Base-by-base conservation (phyloP, 2,113 vertebrate genomes). In the Brachypodius melanocephalos region DNA sequence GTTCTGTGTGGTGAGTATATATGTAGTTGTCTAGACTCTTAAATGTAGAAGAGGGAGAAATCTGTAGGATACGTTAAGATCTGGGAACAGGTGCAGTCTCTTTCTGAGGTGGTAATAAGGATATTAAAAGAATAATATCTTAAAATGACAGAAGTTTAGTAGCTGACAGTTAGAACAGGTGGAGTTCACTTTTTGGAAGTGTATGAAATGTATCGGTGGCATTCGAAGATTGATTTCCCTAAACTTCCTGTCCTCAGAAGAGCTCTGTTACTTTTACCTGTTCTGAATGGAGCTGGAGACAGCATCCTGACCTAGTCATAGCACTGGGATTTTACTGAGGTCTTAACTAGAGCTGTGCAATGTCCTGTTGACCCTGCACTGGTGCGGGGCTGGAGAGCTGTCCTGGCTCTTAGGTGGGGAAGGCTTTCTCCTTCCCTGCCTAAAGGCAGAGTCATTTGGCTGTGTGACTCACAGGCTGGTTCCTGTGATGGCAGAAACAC, bases 341-440 rank as follows among this genome's bases (percentile, higher is more conserved):
- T 71, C 48, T 71, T 51, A 42, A 14, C 22, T 46, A 25, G 36
- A 62, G 17, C 77, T 81, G 42, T 61, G 45, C 61, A 48, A 3
- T 40, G 31, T 55, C 31, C 52, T 68, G 0, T 12, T 68, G 58
- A n/a, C 52, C 24, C 9, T 6, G 26, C 71, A 14, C 46, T 62
- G 58, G 48, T 83, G 71, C 45, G 57, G 54, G 88, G 52, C 43
- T 72, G 49, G 43, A 54, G 49, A 22, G 16, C 10, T 49, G 8
- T 40, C 25, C 62, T 61, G n/a, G 25, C 3, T 38, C 38, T 73
- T 0, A 0, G 8, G 38, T 38, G 10, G 38, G 38, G 38, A 38
- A 38, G 38, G 38, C 38, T 38, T 45, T 83, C 26, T 79, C 45
- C 45, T 68, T 80, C 62, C 52, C 18, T 59, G 3, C 28, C 4